Conservation (phyloP, 2,888 invertebrate species). For the Phlogophora meticulosa region DNA sequence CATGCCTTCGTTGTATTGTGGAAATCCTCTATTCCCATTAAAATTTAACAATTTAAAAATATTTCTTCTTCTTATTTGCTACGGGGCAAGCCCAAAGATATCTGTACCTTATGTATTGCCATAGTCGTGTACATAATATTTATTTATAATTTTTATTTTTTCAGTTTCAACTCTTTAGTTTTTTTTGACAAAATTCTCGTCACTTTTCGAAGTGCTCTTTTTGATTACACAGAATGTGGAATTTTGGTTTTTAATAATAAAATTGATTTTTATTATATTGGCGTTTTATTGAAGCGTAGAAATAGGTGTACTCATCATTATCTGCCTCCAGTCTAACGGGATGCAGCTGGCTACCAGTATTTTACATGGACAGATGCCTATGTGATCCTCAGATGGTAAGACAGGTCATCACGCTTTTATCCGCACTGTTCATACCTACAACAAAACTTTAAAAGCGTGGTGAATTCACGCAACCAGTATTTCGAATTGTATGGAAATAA, state of each 20-base stretch:
- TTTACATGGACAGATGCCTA: no score
- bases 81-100: conserved; percentile 82
- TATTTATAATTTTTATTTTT: conserved; percentile 69
- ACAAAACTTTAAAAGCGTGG: no score
- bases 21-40: not conserved
- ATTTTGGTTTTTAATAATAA: conserved; percentile 77
- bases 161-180: conserved; percentile 50
- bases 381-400: no score
- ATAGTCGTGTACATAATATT: conserved; percentile 82
- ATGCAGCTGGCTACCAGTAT: no score
- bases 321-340: no score
- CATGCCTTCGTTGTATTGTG: conserved; percentile 8
- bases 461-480: no score
- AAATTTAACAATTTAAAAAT: no score
- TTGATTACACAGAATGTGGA: conserved; percentile 69
- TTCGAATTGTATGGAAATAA: no score
- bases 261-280: conserved; percentile 68
- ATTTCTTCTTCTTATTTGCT: conserved; percentile 48
- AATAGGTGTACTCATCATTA: no score
- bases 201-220: conserved; percentile 67
- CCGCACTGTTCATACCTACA: no score
- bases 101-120: conserved; percentile 81
- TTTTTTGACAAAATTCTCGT: conserved; percentile 56
- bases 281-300: conserved; percentile 49
- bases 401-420: no score